Evolutionary conservation across 2,797 vertebrate species (phyloP).

Genomic region (Petrocephalus schoutedeni): DNA sequence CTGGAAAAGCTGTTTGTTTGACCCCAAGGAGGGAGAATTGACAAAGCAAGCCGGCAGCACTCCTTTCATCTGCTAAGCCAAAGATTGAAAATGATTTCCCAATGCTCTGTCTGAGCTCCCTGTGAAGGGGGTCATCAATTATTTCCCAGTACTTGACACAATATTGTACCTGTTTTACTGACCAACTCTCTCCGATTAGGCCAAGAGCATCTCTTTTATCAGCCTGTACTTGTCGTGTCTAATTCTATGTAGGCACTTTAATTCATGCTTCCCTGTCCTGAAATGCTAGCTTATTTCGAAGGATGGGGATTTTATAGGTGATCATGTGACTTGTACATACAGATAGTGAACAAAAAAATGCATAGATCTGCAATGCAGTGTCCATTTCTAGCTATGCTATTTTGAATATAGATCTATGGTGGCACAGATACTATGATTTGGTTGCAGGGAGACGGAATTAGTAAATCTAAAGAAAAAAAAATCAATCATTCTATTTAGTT

Average conservation of each 20-base stretch:
- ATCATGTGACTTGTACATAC: neutral
- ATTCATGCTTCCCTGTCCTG: neutral
- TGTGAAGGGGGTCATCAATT: conserved; percentile 74
- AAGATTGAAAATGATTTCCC: conserved; percentile 81
- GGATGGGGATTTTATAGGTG: neutral
- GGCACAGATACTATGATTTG: neutral
- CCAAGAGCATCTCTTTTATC: conserved; percentile 65
- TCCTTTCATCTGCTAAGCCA: conserved; percentile 75
- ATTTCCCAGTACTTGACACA: conserved; percentile 72
- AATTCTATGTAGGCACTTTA: neutral
- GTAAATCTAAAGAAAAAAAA: neutral
- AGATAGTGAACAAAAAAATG: neutral
- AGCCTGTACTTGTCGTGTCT: conserved; percentile 49
- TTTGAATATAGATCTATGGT: conserved; percentile 5
- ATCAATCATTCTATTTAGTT: neutral
- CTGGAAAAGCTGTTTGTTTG: conserved; percentile 77
- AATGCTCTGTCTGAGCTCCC: conserved; percentile 67
- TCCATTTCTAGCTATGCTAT: neutral
- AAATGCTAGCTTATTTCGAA: neutral
- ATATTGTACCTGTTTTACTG: conserved; percentile 70
- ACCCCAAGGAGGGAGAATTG: conserved; percentile 78
- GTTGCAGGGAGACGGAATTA: neutral
- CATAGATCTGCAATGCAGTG: neutral
- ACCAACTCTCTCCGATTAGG: conserved; percentile 66
- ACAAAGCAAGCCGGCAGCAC: conserved; percentile 74